These are phyloP conservation scores for Holocentrus rufus DNA, from an alignment of 2,797 vertebrate species.

Conservation along the genomic window DNA sequence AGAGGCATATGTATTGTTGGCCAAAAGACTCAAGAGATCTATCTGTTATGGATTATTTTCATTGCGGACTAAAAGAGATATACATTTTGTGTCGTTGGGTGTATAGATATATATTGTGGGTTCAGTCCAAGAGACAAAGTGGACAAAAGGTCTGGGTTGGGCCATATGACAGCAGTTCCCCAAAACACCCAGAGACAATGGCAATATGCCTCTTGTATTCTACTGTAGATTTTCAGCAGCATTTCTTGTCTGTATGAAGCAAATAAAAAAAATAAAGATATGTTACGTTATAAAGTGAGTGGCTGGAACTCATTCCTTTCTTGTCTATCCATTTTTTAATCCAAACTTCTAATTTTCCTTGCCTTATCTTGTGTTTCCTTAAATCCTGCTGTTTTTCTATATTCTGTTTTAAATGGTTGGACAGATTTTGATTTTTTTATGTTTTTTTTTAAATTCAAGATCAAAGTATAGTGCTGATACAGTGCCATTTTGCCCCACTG, in stretches of 20 bases:
- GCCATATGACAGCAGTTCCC: constrained; percentile 27
- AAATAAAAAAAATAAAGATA: constrained; percentile 70
- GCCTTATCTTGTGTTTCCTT: background rate
- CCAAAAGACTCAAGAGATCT: constrained; percentile 9
- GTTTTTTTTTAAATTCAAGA: background rate
- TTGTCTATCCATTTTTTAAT: constrained; percentile 13
- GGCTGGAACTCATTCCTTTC: constrained; percentile 1
- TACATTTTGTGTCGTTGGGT: background rate
- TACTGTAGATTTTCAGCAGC: constrained; percentile 71
- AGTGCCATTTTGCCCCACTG: background rate
- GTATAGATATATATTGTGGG: constrained; percentile 26
- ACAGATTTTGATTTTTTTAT: background rate
- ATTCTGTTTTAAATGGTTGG: too few relatives aligned
- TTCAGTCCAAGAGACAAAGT: constrained; percentile 23
- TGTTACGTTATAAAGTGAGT: constrained; percentile 46
- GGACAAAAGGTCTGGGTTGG: constrained; percentile 23
- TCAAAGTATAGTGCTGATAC: background rate
- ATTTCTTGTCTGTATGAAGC: constrained; percentile 67
- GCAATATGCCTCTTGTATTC: constrained; percentile 54
- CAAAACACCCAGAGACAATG: constrained; percentile 42
- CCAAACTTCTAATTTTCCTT: constrained; percentile 2
- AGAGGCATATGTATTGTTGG: constrained; percentile 1
- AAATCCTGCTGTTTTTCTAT: background rate
- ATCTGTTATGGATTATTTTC: constrained; percentile 12
- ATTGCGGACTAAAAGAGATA: constrained; percentile 1